Evolutionary conservation across 2,797 vertebrate species (phyloP).

Genomic region (Zalophus californianus): DNA sequence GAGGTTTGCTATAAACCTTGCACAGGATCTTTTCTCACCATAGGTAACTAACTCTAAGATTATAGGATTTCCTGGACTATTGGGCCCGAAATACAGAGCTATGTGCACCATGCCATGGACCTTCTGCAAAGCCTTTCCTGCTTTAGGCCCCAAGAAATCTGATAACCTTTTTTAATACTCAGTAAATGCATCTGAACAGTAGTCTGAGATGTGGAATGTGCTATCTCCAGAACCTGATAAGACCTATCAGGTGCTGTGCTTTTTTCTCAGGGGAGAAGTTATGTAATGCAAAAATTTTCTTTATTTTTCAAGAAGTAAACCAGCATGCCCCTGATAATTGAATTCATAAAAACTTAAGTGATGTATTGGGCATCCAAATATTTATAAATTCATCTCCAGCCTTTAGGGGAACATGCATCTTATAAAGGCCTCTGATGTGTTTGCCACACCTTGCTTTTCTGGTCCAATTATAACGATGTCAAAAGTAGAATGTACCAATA

Average conservation of each 20-base stretch:
- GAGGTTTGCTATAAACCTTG: neutral
- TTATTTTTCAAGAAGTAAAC: neutral
- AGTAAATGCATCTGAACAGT: neutral
- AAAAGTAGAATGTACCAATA: neutral
- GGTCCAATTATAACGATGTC: neutral
- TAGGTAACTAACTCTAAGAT: neutral
- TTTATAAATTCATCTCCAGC: neutral
- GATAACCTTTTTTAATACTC: neutral
- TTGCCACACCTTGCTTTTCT: neutral
- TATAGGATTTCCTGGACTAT: neutral
- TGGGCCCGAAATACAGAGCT: neutral
- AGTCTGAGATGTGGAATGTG: neutral
- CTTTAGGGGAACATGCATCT: neutral
- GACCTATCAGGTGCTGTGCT: too few relatives aligned
- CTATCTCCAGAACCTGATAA: neutral
- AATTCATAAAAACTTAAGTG: neutral
- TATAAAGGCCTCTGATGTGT: neutral
- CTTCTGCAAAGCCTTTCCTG: neutral
- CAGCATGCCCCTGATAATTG: neutral
- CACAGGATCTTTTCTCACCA: neutral
- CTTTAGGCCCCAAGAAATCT: neutral
- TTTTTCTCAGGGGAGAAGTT: neutral
- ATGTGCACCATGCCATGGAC: too few relatives aligned
- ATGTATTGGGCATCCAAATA: neutral
- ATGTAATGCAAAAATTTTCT: neutral